phyloP scores from a whole-genome alignment of 2,888 invertebrate species.

The Hipparchia sbordonii region DNA sequence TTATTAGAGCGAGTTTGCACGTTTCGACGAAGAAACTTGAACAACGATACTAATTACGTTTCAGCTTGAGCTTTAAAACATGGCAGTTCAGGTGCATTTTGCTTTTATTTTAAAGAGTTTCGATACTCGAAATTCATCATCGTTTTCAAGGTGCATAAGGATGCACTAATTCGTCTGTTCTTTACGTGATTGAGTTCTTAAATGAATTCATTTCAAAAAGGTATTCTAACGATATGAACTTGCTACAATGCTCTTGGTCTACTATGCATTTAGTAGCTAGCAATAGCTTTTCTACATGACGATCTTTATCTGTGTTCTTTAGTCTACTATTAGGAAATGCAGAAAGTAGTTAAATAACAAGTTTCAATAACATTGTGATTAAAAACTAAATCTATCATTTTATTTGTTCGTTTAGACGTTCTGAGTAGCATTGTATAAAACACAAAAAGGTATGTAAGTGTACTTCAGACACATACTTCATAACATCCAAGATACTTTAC shows the following conservation, averaged over 20 bases:
- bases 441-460: neutral
- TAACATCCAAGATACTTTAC: conserved; percentile 28
- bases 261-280: neutral
- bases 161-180: no score
- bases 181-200: no score
- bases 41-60: neutral
- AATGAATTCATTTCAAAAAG: no score
- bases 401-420: conserved; percentile 41
- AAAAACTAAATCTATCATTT: conserved; percentile 47
- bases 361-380: conserved; percentile 60
- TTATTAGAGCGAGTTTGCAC: no score
- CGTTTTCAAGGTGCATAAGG: no score
- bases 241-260: neutral
- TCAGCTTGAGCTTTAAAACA: neutral
- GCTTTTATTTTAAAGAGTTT: no score
- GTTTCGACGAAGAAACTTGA: no score
- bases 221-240: neutral
- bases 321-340: neutral
- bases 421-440: conserved; percentile 38
- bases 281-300: neutral
- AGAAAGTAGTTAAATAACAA: conserved; percentile 62
- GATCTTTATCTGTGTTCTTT: neutral
- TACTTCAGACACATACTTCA: neutral
- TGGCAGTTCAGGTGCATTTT: neutral
- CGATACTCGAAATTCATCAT: no score